Percentiles rank a stretch among this genome's conserved stretches.
These are phyloP conservation scores for Patella ulyssiponensis DNA, from an alignment of 2,888 invertebrate species.

Conservation along the genomic window DNA sequence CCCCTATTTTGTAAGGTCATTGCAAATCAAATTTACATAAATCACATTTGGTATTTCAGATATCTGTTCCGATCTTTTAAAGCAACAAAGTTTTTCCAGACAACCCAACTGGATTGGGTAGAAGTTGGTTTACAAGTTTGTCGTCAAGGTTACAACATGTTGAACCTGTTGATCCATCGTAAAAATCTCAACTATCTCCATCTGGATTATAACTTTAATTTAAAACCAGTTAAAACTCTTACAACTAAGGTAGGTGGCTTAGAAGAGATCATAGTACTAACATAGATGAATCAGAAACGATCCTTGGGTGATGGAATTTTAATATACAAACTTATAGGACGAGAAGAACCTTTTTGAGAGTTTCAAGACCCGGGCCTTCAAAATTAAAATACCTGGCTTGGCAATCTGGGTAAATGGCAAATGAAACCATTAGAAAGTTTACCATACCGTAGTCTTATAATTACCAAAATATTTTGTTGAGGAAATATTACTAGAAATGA, in stretches of 20 bases:
- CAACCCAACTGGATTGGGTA: conserved; percentile 99
- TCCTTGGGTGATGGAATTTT: no score
- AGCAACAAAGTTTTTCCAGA: conserved; percentile 99
- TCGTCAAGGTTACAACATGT: conserved; percentile 99
- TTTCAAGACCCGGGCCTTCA: no score
- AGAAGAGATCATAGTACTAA: no score
- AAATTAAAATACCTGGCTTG: no score
- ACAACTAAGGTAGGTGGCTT: conserved; percentile 84
- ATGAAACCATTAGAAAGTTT: not conserved
- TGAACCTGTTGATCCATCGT: conserved; percentile 97
- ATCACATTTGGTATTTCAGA: conserved; percentile 71
- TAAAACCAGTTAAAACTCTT: conserved; percentile 99
- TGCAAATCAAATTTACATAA: not conserved
- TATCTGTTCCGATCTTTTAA: conserved; percentile 99
- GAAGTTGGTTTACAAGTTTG: conserved; percentile 98
- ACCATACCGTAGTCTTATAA: not conserved
- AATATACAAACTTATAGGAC: no score
- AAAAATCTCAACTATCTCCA: conserved; percentile 99
- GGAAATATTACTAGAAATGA: no score
- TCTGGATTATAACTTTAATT: conserved; percentile 99
- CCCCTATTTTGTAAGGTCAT: not conserved
- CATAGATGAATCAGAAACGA: no score
- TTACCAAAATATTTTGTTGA: not conserved
- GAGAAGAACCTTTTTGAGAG: no score
- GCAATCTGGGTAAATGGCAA: no score